Evolutionary conservation across 2,888 invertebrate species (phyloP), one percentile per base, ranked within the genome.

Genomic region (Macaria notata): DNA sequence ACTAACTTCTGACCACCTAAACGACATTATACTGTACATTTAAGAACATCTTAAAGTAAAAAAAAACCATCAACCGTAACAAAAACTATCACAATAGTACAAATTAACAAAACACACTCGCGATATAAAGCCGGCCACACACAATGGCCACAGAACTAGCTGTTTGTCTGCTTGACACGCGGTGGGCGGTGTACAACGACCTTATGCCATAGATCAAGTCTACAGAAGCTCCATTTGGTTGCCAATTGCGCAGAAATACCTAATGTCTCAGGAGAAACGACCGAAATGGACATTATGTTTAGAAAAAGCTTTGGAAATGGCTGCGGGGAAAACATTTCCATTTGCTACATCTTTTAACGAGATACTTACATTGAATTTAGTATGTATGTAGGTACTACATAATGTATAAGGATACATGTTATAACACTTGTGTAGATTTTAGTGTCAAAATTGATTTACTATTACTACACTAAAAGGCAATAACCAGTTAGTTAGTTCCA

Each of bases 171-270:
- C 49, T 56, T 70, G 70, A 72, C 73, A 68, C 51, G 62, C 47
- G 44, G 63, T 75, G 74, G 75, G 75, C 76, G 70, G 70, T 65
- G 61, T 61, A 59, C 66, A 63, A 58, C 65, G 64, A 50, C 62
- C 63, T 59, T 51, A 49, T 8, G 49, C 42, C 68, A 70, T 29
- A 75, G 75, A 75, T 56, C 65, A 72, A 45, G 51, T 49, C 48
- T 58, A 59, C 43, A 64, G 64, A 66, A 57, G 58, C 56, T 46
- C 50, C 61, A 66, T 55, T 66, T 55, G 44, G 46, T 54, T 48
- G 43, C 42, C 46, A 54, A 57, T 62, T 50, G 46, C 46, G 45
- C 59, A 69, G 69, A 69, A 52, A 54, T 49, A 30, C 49, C 57
- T 52, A 53, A 52, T 53, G 49, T 59, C 58, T 46, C 46, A 54